phyloP scores from a whole-genome alignment of 2,797 vertebrate genomes.

The Anguilla anguilla region DNA sequence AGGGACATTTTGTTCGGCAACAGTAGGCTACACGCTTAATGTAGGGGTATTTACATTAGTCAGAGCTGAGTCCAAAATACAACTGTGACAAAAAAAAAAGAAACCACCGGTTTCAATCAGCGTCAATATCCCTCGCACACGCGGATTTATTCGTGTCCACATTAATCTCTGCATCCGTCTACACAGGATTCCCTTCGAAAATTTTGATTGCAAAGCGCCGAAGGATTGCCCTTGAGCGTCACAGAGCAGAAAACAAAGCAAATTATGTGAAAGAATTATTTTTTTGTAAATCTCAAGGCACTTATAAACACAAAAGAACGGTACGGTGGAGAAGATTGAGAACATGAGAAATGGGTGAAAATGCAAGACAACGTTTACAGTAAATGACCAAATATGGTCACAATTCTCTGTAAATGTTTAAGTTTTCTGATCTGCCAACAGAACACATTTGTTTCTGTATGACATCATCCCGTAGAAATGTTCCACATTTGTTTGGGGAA shows the following conservation, averaged over 20 bases:
- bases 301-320: background rate
- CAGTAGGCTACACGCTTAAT: background rate
- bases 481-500: slow-evolving; percentile 18
- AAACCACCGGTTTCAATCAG: background rate
- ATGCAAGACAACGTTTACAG: slow-evolving; percentile 15
- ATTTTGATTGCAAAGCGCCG: background rate
- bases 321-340: background rate
- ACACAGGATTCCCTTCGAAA: background rate
- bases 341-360: slow-evolving; percentile 2
- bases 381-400: slow-evolving; percentile 71
- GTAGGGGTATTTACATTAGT: background rate
- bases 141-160: background rate
- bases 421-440: slow-evolving; percentile 21
- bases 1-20: background rate
- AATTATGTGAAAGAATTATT: background rate
- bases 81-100: background rate
- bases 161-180: background rate
- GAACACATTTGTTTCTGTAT: slow-evolving; percentile 20
- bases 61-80: background rate
- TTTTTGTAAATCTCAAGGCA: background rate
- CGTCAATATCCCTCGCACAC: background rate
- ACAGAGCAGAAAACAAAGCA: background rate
- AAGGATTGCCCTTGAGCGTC: background rate
- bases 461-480: slow-evolving; percentile 17
- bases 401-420: slow-evolving; percentile 33